Percentiles rank a stretch among this genome's conserved stretches.
Evolutionary conservation across 2,113 vertebrate species (phyloP).

Genomic region (Pogona vitticeps): DNA sequence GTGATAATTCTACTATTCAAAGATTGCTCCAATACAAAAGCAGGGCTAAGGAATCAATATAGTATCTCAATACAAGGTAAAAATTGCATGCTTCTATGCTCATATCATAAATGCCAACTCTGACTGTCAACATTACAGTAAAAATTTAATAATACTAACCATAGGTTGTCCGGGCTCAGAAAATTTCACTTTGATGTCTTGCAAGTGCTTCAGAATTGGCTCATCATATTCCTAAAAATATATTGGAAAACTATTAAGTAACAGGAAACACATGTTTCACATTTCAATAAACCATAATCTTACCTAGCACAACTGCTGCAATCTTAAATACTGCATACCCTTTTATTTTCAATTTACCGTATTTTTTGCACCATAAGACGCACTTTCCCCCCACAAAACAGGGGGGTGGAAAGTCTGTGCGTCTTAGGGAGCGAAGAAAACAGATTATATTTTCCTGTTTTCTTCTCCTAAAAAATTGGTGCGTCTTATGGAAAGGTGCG

Average conservation of each 20-base stretch:
- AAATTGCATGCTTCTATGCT: not conserved
- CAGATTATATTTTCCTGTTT: no score
- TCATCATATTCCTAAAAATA: slow-evolving; percentile 90
- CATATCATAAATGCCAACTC: not conserved
- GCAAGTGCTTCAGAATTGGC: slow-evolving; percentile 94
- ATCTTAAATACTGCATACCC: not conserved
- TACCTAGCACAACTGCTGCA: not conserved
- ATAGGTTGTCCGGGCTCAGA: slow-evolving; percentile 94
- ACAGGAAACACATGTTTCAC: not conserved
- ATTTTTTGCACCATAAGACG: no score
- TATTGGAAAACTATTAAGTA: not conserved
- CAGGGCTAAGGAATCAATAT: not conserved
- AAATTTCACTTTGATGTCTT: slow-evolving; percentile 96
- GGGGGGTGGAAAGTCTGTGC: no score
- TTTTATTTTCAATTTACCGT: not conserved
- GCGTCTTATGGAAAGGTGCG: no score
- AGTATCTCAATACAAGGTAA: not conserved
- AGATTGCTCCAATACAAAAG: not conserved
- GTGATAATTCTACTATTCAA: not conserved
- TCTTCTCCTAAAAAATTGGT: no score
- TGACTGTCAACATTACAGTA: not conserved
- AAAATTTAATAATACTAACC: slow-evolving; percentile 78
- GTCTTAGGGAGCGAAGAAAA: no score
- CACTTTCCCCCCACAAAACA: no score
- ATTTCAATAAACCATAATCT: not conserved